phyloP scores from a whole-genome alignment of 2,888 invertebrate genomes.

The Eupeodes luniger region DNA sequence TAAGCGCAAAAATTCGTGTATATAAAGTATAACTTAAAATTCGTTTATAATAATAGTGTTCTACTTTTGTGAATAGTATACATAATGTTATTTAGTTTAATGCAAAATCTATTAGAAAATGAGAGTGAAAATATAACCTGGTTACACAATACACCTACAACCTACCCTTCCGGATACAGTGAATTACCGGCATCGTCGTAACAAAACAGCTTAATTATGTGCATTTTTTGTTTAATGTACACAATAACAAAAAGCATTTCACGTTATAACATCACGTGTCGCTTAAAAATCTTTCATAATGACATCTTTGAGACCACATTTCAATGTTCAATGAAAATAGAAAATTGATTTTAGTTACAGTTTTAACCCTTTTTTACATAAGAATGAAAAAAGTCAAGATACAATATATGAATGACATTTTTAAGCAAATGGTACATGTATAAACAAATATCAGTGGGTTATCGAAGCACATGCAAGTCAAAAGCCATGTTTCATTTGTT shows the following conservation, averaged over 20 bases:
- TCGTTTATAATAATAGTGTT: background rate
- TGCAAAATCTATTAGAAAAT: slow-evolving; percentile 17
- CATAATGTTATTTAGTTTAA: slow-evolving; percentile 2
- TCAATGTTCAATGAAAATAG: slow-evolving; percentile 4
- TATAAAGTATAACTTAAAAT: background rate
- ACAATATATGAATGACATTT: background rate
- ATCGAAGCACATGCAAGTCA: slow-evolving; percentile 28
- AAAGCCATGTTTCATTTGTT: slow-evolving; percentile 5
- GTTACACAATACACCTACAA: slow-evolving; percentile 62
- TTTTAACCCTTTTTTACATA: slow-evolving; percentile 26
- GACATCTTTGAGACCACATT: slow-evolving; percentile 5
- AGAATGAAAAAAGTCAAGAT: slow-evolving; percentile 19
- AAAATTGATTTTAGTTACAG: background rate
- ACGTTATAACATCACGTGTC: slow-evolving; percentile 61
- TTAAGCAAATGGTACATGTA: background rate
- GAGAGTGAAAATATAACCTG: slow-evolving; percentile 53
- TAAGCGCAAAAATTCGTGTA: slow-evolving; percentile 33
- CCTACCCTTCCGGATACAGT: slow-evolving; percentile 14
- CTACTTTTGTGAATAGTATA: slow-evolving; percentile 2
- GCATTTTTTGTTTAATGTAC: slow-evolving; percentile 46
- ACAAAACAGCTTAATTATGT: slow-evolving; percentile 29
- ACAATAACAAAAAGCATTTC: slow-evolving; percentile 32
- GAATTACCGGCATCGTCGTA: slow-evolving; percentile 53
- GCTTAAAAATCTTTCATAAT: slow-evolving; percentile 19
- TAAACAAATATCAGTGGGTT: slow-evolving; percentile 42